Evolutionary conservation across 2,888 invertebrate species (phyloP).

Genomic region (Drosophila macrothrix): DNA sequence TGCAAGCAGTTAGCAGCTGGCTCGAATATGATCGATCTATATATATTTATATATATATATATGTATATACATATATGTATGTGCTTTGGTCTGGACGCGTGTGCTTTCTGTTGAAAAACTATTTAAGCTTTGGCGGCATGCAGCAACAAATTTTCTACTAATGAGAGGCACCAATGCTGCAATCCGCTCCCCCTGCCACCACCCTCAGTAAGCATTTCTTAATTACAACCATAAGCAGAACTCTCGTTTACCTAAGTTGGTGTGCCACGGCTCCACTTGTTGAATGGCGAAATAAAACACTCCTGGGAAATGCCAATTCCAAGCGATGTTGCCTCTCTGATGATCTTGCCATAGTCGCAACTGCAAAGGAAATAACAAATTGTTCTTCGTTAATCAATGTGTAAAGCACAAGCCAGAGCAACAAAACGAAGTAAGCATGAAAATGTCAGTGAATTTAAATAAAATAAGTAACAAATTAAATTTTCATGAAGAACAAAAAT

Average conservation of each 20-base stretch:
- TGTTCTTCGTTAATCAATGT: conserved; percentile 17
- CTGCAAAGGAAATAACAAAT: conserved; percentile 37
- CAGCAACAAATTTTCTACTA: conserved; percentile 75
- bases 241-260: conserved; percentile 48
- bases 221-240: conserved; percentile 71
- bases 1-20: background rate
- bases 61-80: background rate
- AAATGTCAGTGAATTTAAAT: background rate
- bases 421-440: background rate
- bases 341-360: conserved; percentile 19
- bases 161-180: conserved; percentile 64
- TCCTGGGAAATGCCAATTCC: conserved; percentile 59
- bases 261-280: conserved; percentile 20
- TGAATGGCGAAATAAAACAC: conserved; percentile 55
- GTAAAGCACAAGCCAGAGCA: background rate
- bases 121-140: conserved; percentile 40
- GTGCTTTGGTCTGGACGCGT: conserved; percentile 7
- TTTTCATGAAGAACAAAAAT: background rate
- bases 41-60: background rate
- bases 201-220: conserved; percentile 18
- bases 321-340: conserved; percentile 31
- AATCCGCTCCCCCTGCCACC: background rate
- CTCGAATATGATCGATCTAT: conserved; percentile 5
- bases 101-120: conserved; percentile 19
- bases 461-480: background rate